Conservation (phyloP, 1,140 invertebrate genomes). For the Lasaia peninsularis region DNA sequence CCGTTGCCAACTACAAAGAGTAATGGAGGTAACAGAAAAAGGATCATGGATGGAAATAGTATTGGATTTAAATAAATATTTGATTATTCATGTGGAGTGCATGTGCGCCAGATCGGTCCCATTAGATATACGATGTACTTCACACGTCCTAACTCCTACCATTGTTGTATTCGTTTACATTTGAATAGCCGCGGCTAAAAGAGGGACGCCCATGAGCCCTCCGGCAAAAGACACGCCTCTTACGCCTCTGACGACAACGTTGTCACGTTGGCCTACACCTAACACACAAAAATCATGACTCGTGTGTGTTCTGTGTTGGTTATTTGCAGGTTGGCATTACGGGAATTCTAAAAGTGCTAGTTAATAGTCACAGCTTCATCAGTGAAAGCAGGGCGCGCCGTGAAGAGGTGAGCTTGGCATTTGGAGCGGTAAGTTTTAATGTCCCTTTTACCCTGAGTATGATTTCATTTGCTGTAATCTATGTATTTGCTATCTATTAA, state of each 20-base stretch:
- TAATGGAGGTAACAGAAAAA: constrained; percentile 29
- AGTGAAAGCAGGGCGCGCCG: background rate
- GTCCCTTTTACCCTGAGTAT: background rate
- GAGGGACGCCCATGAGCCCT: constrained; percentile 48
- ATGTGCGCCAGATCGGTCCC: constrained; percentile 63
- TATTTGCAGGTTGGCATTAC: background rate
- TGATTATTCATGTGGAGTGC: constrained; percentile 72
- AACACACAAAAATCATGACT: constrained; percentile 18
- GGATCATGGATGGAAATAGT: constrained; percentile 20
- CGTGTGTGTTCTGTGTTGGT: constrained; percentile 10
- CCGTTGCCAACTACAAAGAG: background rate
- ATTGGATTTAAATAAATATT: constrained; percentile 58
- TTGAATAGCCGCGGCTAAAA: constrained; percentile 59
- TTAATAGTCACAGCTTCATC: background rate
- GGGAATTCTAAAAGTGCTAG: background rate
- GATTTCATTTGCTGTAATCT: constrained; percentile 7
- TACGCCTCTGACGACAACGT: constrained; percentile 38
- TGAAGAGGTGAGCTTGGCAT: background rate
- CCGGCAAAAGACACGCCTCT: constrained; percentile 43
- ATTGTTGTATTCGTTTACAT: constrained; percentile 71
- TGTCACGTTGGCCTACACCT: constrained; percentile 28
- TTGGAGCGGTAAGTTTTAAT: background rate
- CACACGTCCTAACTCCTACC: constrained; percentile 74
- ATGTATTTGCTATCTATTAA: background rate
- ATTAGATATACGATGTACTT: constrained; percentile 74